These are phyloP conservation scores for Gymnosoma rotundatum DNA, from an alignment of 2,888 invertebrate species.

Conservation along the genomic window DNA sequence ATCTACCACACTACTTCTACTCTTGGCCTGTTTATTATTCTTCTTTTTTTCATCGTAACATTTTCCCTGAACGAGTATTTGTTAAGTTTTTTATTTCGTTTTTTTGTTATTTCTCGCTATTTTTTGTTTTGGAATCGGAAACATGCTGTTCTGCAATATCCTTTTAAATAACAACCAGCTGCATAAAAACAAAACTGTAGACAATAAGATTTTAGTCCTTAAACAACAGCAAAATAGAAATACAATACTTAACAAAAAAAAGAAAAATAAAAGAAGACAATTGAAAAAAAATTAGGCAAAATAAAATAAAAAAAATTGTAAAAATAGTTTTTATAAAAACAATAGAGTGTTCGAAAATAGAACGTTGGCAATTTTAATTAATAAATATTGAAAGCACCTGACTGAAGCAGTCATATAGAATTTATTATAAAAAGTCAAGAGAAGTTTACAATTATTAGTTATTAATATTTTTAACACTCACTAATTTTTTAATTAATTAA, in stretches of 20 bases:
- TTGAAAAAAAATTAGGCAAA: slow-evolving; percentile 2
- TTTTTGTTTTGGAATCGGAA: slow-evolving; percentile 47
- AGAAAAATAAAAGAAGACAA: slow-evolving; percentile 26
- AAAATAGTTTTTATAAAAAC: slow-evolving; percentile 6
- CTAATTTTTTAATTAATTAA: slow-evolving; percentile 69
- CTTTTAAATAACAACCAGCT: slow-evolving; percentile 59
- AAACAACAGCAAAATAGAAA: slow-evolving; percentile 49
- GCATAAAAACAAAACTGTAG: slow-evolving; percentile 45
- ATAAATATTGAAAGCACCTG: slow-evolving; percentile 71
- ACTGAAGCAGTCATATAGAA: slow-evolving; percentile 40
- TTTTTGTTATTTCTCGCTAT: background rate
- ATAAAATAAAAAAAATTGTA: slow-evolving; percentile 14
- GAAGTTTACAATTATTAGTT: slow-evolving; percentile 51
- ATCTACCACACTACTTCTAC: slow-evolving; percentile 53
- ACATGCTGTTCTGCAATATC: slow-evolving; percentile 69
- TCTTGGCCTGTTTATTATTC: slow-evolving; percentile 60
- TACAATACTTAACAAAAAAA: slow-evolving; percentile 32
- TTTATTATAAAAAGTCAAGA: slow-evolving; percentile 29
- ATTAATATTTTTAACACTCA: slow-evolving; percentile 72
- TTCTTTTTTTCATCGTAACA: slow-evolving; percentile 36
- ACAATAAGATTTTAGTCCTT: slow-evolving; percentile 63
- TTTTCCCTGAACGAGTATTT: slow-evolving; percentile 10
- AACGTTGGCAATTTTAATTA: slow-evolving; percentile 72
- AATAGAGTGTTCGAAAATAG: slow-evolving; percentile 65
- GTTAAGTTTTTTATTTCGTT: background rate